Base-by-base conservation (phyloP, 2,888 invertebrate species). In the Galerucella calmariensis region DNA sequence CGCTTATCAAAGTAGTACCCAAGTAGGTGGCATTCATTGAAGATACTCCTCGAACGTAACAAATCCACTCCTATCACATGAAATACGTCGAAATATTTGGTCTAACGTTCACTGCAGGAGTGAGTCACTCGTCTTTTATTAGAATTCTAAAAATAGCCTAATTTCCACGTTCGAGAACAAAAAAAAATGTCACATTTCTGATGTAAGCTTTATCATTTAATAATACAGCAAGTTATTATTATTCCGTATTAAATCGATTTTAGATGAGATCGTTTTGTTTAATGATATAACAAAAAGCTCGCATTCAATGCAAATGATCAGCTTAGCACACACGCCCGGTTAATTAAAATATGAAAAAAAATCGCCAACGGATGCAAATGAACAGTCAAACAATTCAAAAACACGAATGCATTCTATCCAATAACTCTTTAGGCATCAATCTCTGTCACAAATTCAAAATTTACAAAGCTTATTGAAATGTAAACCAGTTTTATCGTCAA, bases 401-500 rank as follows among this genome's bases (percentile, higher is more conserved):
- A 59, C 71, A 71, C 65, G 53, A 71, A 48, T 16, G 59, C 66
- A 66, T 66, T 67, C 27, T 72, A 66, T 67, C 72, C 72, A 66
- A 66, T 72, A 67, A 72, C 58, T 69, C 65, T 73, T 69, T 63
- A 73, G 56, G 58, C 69, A 70, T 74, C 74, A 71, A 67, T 71
- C 61, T 67, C 67, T 67, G 74, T 74, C 70, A 71, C 67, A 74
- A 70, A 74, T 67, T 70, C 67, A 67, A 71, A 74, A 74, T 71
- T 62, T 67, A 65, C 74, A 63, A 67, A 74, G 67, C 67, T 67
- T 71, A 73, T 73, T 69, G 68, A 73, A 73, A 73, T 72, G 72
- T 72, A 72, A 72, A 72, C 72, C 72, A 63, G 73, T 73, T 73
- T 73, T 73, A 73, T 73, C 73, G 69, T 65, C 58, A 69, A 73